Evolutionary conservation across 2,888 invertebrate genomes (phyloP), one percentile per base, ranked within the genome.

Genomic region (Melanostoma scalare): DNA sequence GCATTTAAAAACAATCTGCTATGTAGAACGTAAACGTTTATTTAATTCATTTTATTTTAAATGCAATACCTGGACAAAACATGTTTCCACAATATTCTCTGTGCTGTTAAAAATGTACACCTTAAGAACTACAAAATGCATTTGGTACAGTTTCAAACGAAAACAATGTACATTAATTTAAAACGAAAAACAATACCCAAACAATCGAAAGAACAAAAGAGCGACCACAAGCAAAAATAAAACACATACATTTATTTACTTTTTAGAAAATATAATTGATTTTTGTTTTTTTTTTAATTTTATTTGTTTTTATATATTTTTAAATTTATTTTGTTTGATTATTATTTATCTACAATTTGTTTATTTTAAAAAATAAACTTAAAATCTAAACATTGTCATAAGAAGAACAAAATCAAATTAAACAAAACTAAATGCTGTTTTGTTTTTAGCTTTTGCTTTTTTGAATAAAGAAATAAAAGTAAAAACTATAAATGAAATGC

Each of bases 51-150:
- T 71, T 42, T 6, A 52, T 58, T 76, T 71, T 85, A 85, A 86
- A 86, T 86, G 86, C 86, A 85, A 72, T 84, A 75, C 69, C 86
- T 86, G 86, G 86, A 84, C 84, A 77, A 77, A 20, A 20, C 1
- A 20, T 20, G 46, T 61, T 67, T 55, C 63, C 75, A 79, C 74
- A 55, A 61, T 44, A 69, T 35, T 53, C 60, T 73, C 71, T 61
- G 69, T 71, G 69, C 78, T 79, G 55, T 78, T 44, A 30, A 44
- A 55, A 82, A 73, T 82, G 69, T 78, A 84, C 82, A 84, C 10
- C 78, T 78, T 84, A 84, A 0, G 42, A 10, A 53, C 82, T 84
- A 84, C 67, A 73, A 60, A 63, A 53, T 72, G 38, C 48, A 55
- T 9, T 44, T 53, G 31, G 53, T 35, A 52, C 35, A 67, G 31